A percentile compares a stretch with the other conserved stretches of the same genome.
These are phyloP conservation scores for Crotalus tigris DNA, from an alignment of 2,113 vertebrate genomes.

Conservation along the genomic window DNA sequence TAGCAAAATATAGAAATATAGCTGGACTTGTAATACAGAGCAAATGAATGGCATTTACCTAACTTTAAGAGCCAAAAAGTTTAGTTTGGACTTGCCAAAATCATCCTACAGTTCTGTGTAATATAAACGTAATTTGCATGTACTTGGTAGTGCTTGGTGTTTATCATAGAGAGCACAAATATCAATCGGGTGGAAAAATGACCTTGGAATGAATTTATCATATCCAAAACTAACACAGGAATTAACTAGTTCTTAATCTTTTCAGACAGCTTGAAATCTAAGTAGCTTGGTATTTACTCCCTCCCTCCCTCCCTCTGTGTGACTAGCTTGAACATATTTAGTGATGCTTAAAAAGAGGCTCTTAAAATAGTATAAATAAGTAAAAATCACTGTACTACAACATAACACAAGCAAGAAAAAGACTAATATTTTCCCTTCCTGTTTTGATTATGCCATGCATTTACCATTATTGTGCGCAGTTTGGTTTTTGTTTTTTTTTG, in stretches of 20 bases:
- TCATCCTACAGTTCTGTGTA: background rate
- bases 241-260: background rate
- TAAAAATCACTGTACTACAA: slow-evolving; percentile 15
- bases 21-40: background rate
- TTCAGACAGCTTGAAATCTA: background rate
- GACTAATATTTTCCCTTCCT: slow-evolving; percentile 40
- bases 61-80: background rate
- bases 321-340: background rate
- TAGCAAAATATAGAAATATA: background rate
- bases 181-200: background rate
- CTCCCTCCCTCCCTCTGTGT: background rate
- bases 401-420: background rate
- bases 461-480: slow-evolving; percentile 48
- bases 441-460: slow-evolving; percentile 51
- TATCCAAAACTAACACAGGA: background rate
- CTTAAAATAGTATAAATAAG: slow-evolving; percentile 23
- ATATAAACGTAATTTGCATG: background rate
- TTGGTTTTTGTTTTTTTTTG: slow-evolving; percentile 20
- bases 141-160: background rate
- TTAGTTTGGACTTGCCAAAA: background rate
- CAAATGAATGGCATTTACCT: background rate
- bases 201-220: background rate
- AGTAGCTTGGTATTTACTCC: background rate
- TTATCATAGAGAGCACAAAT: background rate
- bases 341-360: background rate